Conservation (phyloP, 53 echinoderm and acorn worm genomes). For the Echinarachnius parma region DNA sequence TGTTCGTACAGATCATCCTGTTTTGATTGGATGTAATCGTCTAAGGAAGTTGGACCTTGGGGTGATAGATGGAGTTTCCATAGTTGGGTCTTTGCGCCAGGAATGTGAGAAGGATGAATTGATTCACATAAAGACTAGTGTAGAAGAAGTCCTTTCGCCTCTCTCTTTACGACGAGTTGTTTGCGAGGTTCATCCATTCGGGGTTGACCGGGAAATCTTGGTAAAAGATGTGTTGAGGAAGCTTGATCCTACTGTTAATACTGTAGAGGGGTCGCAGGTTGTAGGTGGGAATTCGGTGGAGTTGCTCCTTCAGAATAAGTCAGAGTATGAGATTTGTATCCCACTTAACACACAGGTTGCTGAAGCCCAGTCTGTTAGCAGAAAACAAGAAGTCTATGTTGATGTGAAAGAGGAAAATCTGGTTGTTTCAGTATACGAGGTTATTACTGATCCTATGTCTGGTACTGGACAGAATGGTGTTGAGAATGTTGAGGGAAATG, state of each 20-base stretch:
- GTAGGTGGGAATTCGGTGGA: background rate
- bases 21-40: no score
- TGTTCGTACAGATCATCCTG: no score
- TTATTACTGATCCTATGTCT: background rate
- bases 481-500: background rate
- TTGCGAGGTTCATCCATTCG: no score
- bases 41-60: no score
- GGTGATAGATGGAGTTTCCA: no score
- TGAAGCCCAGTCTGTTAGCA: background rate
- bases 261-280: background rate
- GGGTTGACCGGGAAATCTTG: no score
- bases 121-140: no score
- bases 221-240: no score
- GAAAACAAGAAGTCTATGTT: background rate
- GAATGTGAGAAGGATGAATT: no score
- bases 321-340: background rate
- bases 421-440: conserved; percentile 4
- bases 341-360: background rate
- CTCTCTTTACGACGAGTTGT: no score
- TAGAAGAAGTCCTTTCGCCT: no score
- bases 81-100: no score
- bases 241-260: background rate
- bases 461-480: background rate
- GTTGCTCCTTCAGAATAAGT: conserved; percentile 1
- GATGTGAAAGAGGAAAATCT: conserved; percentile 1